Evolutionary conservation across 1,140 invertebrate genomes (phyloP).

Genomic region (Brachionus calyciflorus): DNA sequence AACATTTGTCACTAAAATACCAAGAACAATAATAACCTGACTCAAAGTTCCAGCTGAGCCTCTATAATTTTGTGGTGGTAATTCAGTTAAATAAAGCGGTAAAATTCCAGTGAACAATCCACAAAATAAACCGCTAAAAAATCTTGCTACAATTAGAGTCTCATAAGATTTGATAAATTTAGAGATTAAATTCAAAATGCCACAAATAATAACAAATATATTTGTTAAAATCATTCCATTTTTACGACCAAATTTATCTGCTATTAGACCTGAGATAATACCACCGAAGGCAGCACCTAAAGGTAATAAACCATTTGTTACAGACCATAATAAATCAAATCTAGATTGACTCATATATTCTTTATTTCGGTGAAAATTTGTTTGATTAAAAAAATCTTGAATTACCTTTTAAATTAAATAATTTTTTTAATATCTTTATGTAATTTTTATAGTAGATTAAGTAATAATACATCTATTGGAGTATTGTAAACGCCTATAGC

Average conservation of each 20-base stretch:
- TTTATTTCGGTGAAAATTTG: background rate
- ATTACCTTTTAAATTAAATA: too few species aligned
- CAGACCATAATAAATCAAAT: constrained; percentile 56
- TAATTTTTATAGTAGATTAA: too few species aligned
- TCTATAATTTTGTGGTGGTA: constrained; percentile 74
- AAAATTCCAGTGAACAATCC: constrained; percentile 67
- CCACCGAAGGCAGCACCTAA: constrained; percentile 87
- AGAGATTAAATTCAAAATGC: constrained; percentile 10
- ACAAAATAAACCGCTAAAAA: constrained; percentile 8
- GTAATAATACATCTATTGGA: constrained; percentile 79
- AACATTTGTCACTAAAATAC: constrained; percentile 70
- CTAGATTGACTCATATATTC: background rate
- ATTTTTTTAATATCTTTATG: too few species aligned
- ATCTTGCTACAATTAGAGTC: constrained; percentile 82
- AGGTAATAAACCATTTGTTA: constrained; percentile 79
- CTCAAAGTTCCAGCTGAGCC: constrained; percentile 81
- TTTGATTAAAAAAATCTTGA: constrained; percentile 25
- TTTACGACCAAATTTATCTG: constrained; percentile 69
- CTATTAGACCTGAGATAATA: constrained; percentile 71
- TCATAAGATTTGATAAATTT: background rate
- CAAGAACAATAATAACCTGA: constrained; percentile 82
- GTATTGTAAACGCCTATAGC: constrained; percentile 89
- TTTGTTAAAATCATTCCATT: background rate
- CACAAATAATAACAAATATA: constrained; percentile 24
- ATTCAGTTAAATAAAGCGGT: constrained; percentile 82